These are phyloP conservation scores for Passer montanus DNA, from an alignment of 2,113 vertebrate species.

Conservation along the genomic window DNA sequence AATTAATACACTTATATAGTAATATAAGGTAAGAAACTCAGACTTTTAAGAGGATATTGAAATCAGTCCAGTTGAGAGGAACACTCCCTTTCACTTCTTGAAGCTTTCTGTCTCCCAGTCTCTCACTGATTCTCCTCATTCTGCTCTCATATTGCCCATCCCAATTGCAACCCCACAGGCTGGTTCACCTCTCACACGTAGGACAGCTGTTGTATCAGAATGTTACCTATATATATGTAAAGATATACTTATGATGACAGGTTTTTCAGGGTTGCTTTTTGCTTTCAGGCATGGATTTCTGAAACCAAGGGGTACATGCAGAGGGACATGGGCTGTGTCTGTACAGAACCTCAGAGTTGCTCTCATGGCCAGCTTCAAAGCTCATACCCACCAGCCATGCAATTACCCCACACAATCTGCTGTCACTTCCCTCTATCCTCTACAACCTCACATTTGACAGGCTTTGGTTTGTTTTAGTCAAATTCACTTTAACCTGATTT, in stretches of 20 bases:
- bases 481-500: neutral
- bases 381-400: neutral
- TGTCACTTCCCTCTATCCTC: rapidly evolving
- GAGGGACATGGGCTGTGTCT: neutral
- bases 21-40: neutral
- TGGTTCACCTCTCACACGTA: neutral
- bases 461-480: neutral
- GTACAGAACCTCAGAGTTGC: neutral
- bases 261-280: neutral
- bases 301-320: neutral
- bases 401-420: neutral
- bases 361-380: neutral
- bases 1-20: neutral
- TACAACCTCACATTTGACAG: neutral
- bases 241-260: neutral
- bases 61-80: neutral
- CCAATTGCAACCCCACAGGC: neutral
- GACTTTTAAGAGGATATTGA: neutral
- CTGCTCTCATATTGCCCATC: neutral
- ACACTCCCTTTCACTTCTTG: neutral
- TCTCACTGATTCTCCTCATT: neutral
- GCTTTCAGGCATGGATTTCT: neutral
- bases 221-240: neutral
- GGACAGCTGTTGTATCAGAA: neutral
- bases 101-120: neutral